A percentile compares a stretch with the other conserved stretches of the same genome.
Evolutionary conservation across 2,888 invertebrate genomes (phyloP).

Genomic region (Branchipolynoe longqiensis): DNA sequence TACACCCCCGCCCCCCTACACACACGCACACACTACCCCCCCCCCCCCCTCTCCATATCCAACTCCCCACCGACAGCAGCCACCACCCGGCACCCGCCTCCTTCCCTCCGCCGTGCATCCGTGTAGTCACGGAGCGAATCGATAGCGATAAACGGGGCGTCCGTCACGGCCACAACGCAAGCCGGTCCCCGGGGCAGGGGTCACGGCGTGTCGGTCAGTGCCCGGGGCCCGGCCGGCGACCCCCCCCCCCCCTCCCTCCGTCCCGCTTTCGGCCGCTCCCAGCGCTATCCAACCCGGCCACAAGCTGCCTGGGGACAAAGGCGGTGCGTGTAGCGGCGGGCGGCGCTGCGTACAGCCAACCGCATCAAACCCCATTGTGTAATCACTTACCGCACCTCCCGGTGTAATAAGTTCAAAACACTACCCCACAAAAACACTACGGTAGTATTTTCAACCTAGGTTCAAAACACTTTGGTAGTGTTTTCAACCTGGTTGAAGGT

Average conservation of each 20-base stretch:
- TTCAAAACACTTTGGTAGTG: too few species aligned
- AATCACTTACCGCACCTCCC: too few species aligned
- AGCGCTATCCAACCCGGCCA: too few species aligned
- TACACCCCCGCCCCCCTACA: background rate
- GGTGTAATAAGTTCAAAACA: too few species aligned
- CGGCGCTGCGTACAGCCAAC: too few species aligned
- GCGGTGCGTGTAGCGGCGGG: too few species aligned
- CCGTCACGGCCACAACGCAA: background rate
- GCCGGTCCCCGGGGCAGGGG: background rate
- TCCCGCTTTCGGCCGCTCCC: too few species aligned
- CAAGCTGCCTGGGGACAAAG: too few species aligned
- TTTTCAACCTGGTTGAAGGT: too few species aligned
- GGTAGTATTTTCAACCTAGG: too few species aligned
- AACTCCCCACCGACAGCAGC: background rate
- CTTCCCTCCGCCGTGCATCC: background rate
- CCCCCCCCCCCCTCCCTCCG: background rate
- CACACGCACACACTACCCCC: background rate
- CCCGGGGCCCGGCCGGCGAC: background rate
- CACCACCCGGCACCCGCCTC: background rate
- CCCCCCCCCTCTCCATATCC: background rate
- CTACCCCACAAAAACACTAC: too few species aligned
- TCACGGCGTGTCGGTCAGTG: conserved; percentile 3
- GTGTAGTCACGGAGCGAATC: background rate
- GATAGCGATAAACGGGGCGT: conserved; percentile 26
- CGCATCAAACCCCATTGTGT: too few species aligned